phyloP scores from a whole-genome alignment of 1,140 invertebrate genomes.

The Drosophila sturtevanti region DNA sequence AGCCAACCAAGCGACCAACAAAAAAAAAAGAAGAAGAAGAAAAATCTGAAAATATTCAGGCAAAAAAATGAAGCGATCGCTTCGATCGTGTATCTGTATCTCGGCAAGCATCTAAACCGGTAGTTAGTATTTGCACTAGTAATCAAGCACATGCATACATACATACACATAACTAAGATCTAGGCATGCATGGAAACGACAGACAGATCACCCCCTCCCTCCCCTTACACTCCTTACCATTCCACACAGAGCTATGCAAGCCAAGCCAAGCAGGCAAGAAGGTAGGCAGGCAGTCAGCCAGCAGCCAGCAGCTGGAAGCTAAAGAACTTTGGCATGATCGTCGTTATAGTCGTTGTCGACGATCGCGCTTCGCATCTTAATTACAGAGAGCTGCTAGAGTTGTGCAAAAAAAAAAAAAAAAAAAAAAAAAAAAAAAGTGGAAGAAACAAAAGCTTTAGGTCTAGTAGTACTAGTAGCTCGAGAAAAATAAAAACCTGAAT shows the following conservation, averaged over 20 bases:
- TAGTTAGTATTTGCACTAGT: slow-evolving; percentile 80
- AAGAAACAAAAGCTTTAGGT: slow-evolving; percentile 44
- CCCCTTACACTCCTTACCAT: not conserved
- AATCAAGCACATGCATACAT: slow-evolving; percentile 58
- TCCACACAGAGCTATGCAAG: slow-evolving; percentile 3
- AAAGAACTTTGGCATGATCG: slow-evolving; percentile 52
- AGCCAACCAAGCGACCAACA: slow-evolving; percentile 27
- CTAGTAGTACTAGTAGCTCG: slow-evolving; percentile 15
- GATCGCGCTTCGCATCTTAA: slow-evolving; percentile 81
- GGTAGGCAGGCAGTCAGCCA: too few species aligned
- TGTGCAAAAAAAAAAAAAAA: not conserved
- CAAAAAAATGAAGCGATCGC: slow-evolving; percentile 8
- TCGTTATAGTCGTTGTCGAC: slow-evolving; percentile 34
- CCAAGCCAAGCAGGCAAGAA: slow-evolving; percentile 7
- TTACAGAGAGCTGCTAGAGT: slow-evolving; percentile 61
- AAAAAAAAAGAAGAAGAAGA: not conserved
- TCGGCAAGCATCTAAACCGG: slow-evolving; percentile 72
- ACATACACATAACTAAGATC: slow-evolving; percentile 63
- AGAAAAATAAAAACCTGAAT: slow-evolving; percentile 74
- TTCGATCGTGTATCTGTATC: slow-evolving; percentile 40
- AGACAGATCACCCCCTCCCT: not conserved
- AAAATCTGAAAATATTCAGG: not conserved
- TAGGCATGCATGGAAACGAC: slow-evolving; percentile 72
- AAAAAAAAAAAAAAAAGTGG: slow-evolving; percentile 30
- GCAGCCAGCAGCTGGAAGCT: slow-evolving; percentile 25